Evolutionary conservation across 1,140 invertebrate genomes (phyloP), one percentile per base, ranked within the genome.

Genomic region (Ceratoteleas bidentatus): DNA sequence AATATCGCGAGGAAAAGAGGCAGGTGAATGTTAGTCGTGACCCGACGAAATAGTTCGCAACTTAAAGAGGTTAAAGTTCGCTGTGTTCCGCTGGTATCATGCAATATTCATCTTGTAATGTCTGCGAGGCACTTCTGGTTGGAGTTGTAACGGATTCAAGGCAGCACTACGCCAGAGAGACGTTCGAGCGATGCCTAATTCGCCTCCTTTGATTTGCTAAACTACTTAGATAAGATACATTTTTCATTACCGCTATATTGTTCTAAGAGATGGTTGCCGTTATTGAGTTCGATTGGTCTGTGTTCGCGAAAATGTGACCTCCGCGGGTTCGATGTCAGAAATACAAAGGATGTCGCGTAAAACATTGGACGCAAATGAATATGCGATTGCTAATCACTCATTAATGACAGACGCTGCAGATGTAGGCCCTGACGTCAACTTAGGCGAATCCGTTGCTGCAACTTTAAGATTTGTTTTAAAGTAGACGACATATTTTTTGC

Each of bases 71-170:
- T 15, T 45, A 70, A 53, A 61, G 66, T 61, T 53, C n/a, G 32
- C 43, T 32, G 16, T 13, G 36, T 60, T 60, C 33, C 47, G 15
- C 11, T 33, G 10, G 47, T 50, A 50, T 70, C 54, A 70, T 70
- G 56, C 16, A 70, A 70, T 70, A 70, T 70, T 70, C 56, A 70
- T 70, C 57, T 70, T 70, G 56, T 61, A 61, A 61, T 53, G 49
- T 70, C 57, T 70, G 36, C 47, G 45, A 60, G 36, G 56, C 56
- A 52, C 45, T 40, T 10, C 16, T 14, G 50, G 11, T 16, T 61
- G n/a, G 34, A 16, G 54, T 33, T 60, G 56, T 70, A 69, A 60
- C 56, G 15, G n/a, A 11, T 43, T 47, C 34, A 52, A 70, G 49
- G 40, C 43, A 53, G 53, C 34, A 70, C 61, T 61, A 70, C 49